These are phyloP conservation scores for Pseudeuparius sepicola DNA, from an alignment of 2,888 invertebrate genomes.

Conservation along the genomic window DNA sequence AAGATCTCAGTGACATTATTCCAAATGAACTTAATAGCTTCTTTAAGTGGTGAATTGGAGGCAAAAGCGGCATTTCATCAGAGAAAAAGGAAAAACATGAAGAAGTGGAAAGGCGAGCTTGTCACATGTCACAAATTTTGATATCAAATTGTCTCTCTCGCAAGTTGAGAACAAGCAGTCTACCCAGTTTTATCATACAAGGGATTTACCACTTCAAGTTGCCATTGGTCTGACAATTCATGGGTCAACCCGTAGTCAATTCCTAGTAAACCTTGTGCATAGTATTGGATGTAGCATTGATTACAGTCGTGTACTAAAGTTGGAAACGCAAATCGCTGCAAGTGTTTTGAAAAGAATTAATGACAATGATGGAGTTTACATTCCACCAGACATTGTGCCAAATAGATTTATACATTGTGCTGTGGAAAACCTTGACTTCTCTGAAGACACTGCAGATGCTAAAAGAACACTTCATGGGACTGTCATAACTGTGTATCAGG, in stretches of 20 bases:
- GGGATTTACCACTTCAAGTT: constrained; percentile 6
- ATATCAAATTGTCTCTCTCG: no score
- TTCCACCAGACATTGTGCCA: constrained; percentile 6
- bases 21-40: no score
- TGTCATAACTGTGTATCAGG: no score
- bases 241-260: constrained; percentile 1
- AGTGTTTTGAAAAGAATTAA: constrained; percentile 5
- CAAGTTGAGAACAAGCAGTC: no score
- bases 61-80: no score
- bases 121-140: no score
- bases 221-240: constrained; percentile 8
- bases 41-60: no score
- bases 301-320: background rate
- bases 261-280: constrained; percentile 1
- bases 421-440: constrained; percentile 8
- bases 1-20: no score
- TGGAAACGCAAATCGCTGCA: constrained; percentile 5
- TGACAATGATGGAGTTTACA: constrained; percentile 6
- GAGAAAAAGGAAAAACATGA: no score
- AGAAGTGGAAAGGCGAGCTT: no score
- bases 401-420: background rate
- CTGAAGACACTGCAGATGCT: constrained; percentile 8
- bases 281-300: constrained; percentile 2
- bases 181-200: constrained; percentile 4
- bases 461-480: no score